Base-by-base conservation (phyloP, 37 sponge, comb jelly and placozoan species). In the Tethya wilhelma region DNA sequence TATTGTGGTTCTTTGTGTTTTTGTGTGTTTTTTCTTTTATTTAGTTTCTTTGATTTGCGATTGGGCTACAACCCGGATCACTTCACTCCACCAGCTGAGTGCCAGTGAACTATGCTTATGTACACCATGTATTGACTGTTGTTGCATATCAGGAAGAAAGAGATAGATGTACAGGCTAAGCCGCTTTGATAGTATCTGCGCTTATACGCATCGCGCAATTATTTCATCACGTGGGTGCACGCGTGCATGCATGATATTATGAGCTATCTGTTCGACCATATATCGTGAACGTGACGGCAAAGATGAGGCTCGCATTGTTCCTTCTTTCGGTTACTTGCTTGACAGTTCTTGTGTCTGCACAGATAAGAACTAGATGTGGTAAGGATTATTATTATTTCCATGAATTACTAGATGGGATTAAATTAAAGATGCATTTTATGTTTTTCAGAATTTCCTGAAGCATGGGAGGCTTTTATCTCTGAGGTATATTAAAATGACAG, bases 41-140 rank as follows among this genome's bases (percentile, higher is more conserved):
- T 36, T 64, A 85, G 86, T 33, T 78, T 55, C 59, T 85, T 62
- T 70, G 73, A 85, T 31, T 9, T 77, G 0, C 70, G 39, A 32
- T 12, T 69, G 71, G 79, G 86, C n/a, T 2, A 28, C 2, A 79
- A 85, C 44, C 72, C 73, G n/a, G 56, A 78, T 46, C 73, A 78
- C n/a, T 85, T 85, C 53, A 41, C 33, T 46, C 64, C 73, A 28
- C 72, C 79, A 32, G 29, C 12, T 4, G 71, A 60, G 34, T 78
- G 79, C 78, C 59, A 49, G 32, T 59, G 34, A 31, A 8, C 25
- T 1, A 2, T 23, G 59, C 19, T 59, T 6, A 5, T 59, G 62
- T 59, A 23, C 29, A 49, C 55, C 14, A 19, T 19, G 17, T 49
- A 17, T 49, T 49, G 55, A 49, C 17, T 49, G 17, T 19, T 49